These are phyloP conservation scores for Morpho helenor DNA, from an alignment of 2,888 invertebrate genomes.

Conservation along the genomic window DNA sequence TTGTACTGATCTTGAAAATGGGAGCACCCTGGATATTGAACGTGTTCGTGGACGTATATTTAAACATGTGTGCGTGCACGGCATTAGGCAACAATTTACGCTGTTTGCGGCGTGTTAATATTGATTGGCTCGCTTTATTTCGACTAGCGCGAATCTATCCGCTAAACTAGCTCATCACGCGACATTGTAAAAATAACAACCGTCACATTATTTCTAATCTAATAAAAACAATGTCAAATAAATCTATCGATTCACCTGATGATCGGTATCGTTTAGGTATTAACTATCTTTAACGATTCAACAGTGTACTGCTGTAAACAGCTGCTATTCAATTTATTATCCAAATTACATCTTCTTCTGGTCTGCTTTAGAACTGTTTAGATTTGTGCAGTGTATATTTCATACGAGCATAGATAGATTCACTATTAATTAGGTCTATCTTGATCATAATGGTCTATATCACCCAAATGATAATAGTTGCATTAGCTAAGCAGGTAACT, in stretches of 20 bases:
- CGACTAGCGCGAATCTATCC: constrained; percentile 73
- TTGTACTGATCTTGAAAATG: constrained; percentile 3
- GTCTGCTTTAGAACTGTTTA: constrained; percentile 25
- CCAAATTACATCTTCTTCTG: constrained; percentile 26
- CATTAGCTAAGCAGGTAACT: no score
- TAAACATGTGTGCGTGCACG: constrained; percentile 59
- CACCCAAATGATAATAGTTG: no score
- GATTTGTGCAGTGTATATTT: constrained; percentile 5
- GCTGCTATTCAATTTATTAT: constrained; percentile 26
- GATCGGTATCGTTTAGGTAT: constrained; percentile 6
- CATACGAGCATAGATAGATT: no score
- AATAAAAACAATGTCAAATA: constrained; percentile 9
- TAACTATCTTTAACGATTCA: constrained; percentile 21
- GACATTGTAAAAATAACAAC: constrained; percentile 20
- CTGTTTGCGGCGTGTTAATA: constrained; percentile 80
- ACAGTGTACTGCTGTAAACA: constrained; percentile 12
- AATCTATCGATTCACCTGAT: constrained; percentile 12
- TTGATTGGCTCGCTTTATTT: constrained; percentile 80
- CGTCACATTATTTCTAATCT: constrained; percentile 5
- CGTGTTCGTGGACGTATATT: constrained; percentile 45
- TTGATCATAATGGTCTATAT: no score
- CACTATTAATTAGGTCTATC: no score
- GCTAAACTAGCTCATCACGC: constrained; percentile 52
- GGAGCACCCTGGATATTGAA: constrained; percentile 56
- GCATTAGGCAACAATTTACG: constrained; percentile 80